Evolutionary conservation across 2,888 invertebrate species (phyloP).

Genomic region (Macrophya annulata): DNA sequence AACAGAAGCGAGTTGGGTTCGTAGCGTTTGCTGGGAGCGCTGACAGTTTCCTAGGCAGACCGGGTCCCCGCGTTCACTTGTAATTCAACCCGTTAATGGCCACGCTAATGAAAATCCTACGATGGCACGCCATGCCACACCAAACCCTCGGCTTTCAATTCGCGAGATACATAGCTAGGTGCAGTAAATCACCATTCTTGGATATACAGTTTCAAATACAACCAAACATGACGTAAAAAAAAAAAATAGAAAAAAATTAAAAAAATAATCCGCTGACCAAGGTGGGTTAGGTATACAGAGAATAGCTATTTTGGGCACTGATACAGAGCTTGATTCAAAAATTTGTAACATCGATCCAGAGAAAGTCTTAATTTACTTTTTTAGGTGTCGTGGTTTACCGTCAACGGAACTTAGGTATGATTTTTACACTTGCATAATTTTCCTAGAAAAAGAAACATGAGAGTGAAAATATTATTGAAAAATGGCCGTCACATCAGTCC

Average conservation of each 20-base stretch:
- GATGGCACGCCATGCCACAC: constrained; percentile 31
- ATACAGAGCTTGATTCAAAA: not conserved
- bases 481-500: constrained; percentile 50
- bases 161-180: constrained; percentile 23
- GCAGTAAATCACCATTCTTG: not conserved
- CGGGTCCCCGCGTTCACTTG: constrained; percentile 28
- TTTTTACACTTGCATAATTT: not conserved
- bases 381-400: not conserved
- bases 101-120: constrained; percentile 53
- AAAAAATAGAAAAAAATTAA: too few species aligned
- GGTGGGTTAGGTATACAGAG: not conserved
- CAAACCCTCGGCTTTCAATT: constrained; percentile 45
- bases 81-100: constrained; percentile 57
- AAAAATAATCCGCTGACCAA: not conserved
- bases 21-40: constrained; percentile 30
- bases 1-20: constrained; percentile 44
- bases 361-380: not conserved
- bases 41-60: constrained; percentile 49
- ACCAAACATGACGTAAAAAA: not conserved
- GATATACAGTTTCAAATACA: constrained; percentile 24
- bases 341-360: not conserved
- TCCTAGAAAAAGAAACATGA: not conserved
- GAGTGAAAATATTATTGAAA: constrained; percentile 15
- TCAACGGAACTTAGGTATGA: not conserved
- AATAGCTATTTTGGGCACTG: not conserved